Percentiles rank a stretch among this genome's conserved stretches.
Evolutionary conservation across 1,140 invertebrate species (phyloP).

Genomic region (Tetramorium simillimum): DNA sequence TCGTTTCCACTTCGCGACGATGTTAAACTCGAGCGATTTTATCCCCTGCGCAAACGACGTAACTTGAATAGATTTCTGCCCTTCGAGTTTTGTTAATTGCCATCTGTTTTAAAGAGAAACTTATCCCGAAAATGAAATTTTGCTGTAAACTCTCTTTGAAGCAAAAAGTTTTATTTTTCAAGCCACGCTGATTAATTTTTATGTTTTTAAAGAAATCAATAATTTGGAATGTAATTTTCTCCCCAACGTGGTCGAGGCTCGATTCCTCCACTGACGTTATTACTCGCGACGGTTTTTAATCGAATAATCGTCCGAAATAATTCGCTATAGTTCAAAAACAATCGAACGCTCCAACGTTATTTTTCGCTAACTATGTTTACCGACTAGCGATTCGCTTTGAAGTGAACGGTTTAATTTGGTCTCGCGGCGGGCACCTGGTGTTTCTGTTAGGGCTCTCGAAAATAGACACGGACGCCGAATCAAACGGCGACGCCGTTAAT

Average conservation of each 20-base stretch:
- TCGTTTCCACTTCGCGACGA: neutral
- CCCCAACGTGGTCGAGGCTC: neutral
- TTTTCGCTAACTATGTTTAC: conserved; percentile 48
- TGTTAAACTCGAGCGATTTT: neutral
- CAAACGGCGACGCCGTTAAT: conserved; percentile 31
- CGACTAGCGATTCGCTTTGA: conserved; percentile 41
- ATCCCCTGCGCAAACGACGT: neutral
- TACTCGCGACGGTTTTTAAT: neutral
- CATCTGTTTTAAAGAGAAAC: neutral
- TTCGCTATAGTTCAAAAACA: neutral
- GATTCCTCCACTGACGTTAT: neutral
- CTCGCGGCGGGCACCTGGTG: neutral
- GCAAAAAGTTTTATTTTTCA: neutral
- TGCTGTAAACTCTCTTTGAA: neutral
- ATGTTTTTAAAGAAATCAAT: neutral
- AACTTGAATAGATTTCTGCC: neutral
- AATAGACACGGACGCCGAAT: conserved; percentile 39
- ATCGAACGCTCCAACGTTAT: conserved; percentile 5
- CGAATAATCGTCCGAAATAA: neutral
- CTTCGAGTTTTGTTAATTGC: neutral
- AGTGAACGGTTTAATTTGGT: conserved; percentile 38
- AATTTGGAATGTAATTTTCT: neutral
- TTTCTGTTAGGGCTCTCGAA: conserved; percentile 38
- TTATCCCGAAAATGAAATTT: neutral
- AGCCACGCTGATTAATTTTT: neutral